Evolutionary conservation across 2,113 vertebrate species (phyloP), one percentile per base, ranked within the genome.

Genomic region (Pelobates fuscus): DNA sequence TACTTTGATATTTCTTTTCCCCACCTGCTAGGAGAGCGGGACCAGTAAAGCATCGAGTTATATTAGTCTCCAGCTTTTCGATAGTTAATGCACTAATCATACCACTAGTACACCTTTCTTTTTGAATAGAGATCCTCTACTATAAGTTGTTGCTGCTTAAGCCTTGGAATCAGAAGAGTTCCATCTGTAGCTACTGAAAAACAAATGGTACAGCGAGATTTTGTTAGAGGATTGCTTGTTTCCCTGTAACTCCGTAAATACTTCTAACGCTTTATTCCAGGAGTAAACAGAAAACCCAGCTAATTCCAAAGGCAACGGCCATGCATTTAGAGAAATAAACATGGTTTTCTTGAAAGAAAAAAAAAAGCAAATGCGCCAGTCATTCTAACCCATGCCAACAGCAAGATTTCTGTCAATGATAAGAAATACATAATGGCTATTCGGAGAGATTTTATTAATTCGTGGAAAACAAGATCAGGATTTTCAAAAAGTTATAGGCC

Each of bases 1-100:
- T 79, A 58, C 66, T 70, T 80, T 78, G 66, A 37, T 79, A 59
- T 5, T 58, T 68, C 32, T 30, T 62, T 29, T 49, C 54, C 54
- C 10, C 37, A 29, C 41, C 25, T 77, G 60, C 4, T 11, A 30
- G 64, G 57, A 46, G 11, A 46, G 27, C 14, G 18, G 37, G 52
- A 12, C 25, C 8, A 14, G 27, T 24, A 29, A 49, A 12, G 41
- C 26, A 26, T 59, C 27, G 29, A 15, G 11, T 44, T 59, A 18
- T 24, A 25, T 3, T 21, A 23, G 21, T 52, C 24, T 59, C 63
- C 32, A 67, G 20, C 29, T 55, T 44, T 17, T 49, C 14, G 21
- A 12, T 59, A 23, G 14, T 46, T 5, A 52, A 62, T 24, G 26
- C 24, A 26, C 25, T 60, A 60, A 60, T 2, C 8, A 25, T 60